Evolutionary conservation across 2,888 invertebrate genomes (phyloP).

Genomic region (Diarsia brunnea): DNA sequence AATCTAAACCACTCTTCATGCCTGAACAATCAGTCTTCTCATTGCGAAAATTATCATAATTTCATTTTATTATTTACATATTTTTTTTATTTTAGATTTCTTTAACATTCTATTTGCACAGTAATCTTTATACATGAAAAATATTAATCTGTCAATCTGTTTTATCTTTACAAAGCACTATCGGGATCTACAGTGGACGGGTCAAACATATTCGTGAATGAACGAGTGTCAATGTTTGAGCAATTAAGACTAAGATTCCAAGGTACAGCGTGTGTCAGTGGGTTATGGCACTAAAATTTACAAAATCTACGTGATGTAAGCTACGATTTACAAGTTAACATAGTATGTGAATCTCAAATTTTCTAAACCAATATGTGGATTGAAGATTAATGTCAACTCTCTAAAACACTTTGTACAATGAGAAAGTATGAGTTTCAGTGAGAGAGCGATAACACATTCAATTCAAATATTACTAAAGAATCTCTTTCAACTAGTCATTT

Average conservation of each 20-base stretch:
- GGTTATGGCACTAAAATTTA: constrained; percentile 83
- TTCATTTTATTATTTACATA: constrained; percentile 72
- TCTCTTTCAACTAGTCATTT: constrained; percentile 38
- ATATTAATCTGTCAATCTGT: constrained; percentile 67
- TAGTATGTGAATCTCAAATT: constrained; percentile 50
- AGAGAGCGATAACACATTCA: constrained; percentile 49
- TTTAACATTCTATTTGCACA: constrained; percentile 74
- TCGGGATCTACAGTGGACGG: constrained; percentile 82
- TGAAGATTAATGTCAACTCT: constrained; percentile 56
- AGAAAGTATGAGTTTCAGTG: constrained; percentile 42
- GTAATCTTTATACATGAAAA: constrained; percentile 74
- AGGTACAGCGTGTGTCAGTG: constrained; percentile 73
- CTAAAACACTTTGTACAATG: constrained; percentile 45
- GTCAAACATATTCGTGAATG: constrained; percentile 71
- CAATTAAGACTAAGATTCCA: constrained; percentile 74
- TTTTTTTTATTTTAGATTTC: constrained; percentile 79
- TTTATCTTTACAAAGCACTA: constrained; percentile 73
- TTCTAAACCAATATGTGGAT: constrained; percentile 55
- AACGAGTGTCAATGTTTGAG: constrained; percentile 75
- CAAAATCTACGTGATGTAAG: constrained; percentile 69
- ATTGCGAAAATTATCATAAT: constrained; percentile 89
- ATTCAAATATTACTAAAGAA: constrained; percentile 59
- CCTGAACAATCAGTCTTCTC: constrained; percentile 90
- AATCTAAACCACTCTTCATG: constrained; percentile 85
- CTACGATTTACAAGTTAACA: constrained; percentile 65